Base-by-base conservation (phyloP, 1,140 invertebrate species). In the Stenopsyche tienmushanensis region DNA sequence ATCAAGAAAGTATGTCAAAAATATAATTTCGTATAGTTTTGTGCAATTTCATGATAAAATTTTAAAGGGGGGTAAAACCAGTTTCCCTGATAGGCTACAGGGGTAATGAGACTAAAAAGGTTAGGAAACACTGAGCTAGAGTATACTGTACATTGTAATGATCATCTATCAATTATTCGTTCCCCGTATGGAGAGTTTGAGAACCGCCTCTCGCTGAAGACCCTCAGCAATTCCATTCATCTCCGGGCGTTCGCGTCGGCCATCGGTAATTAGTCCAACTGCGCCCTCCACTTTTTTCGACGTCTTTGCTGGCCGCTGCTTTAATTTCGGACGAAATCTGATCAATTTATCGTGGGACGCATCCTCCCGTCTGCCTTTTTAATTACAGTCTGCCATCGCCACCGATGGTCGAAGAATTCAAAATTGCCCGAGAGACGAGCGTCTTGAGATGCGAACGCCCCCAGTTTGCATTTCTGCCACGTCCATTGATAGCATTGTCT, bases 301-400 rank as follows among this genome's bases (percentile, higher is more conserved):
- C 39, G 25, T 34, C 25, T 53, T 39, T 34, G 52, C n/a, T 15
- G 25, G 13, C 29, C 21, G 9, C 47, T 13, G 15, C 47, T 10
- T 55, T 55, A n/a, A 39, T 55, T 34, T 55, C 26, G 17, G 17
- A 17, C 52, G 52, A 55, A 55, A 55, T 25, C 52, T 20, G 52
- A 55, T 55, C 52, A 55, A 55, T 55, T 55, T 55, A 55, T 55
- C 39, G 25, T 17, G 13, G 21, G 41, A 52, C 18, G 15, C 29
- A 34, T 34, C 29, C 5, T 34, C 52, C 49, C 3, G 9, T 55
- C 26, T 55, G 52, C 52, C 52, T 55, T 55, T 55, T 55, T 55
- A 55, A 55, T 55, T 55, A 39, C 52, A 25, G 52, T 25, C 50
- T 25, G 29, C 17, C 9, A 18, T 9, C 23, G 15, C 8, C 2